These are phyloP conservation scores for Noctua janthe DNA, from an alignment of 2,888 invertebrate genomes.

Conservation along the genomic window DNA sequence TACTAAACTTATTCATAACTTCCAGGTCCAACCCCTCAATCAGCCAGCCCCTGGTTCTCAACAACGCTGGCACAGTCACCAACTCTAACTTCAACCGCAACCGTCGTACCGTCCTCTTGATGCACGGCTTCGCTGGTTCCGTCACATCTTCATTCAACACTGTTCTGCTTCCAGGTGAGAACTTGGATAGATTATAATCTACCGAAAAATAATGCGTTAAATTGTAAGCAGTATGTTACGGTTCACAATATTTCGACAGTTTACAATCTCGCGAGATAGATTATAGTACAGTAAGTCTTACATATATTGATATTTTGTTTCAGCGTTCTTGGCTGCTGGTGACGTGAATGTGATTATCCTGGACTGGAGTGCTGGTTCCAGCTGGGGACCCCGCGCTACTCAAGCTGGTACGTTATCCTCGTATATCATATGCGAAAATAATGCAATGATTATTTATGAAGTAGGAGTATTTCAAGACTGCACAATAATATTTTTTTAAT, in stretches of 20 bases:
- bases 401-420: slow-evolving; percentile 49
- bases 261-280: too few species aligned
- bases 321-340: slow-evolving; percentile 52
- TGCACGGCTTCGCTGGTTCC: slow-evolving; percentile 60
- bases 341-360: slow-evolving; percentile 58
- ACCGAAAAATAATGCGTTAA: too few species aligned
- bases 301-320: neutral
- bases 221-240: too few species aligned
- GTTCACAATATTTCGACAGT: too few species aligned
- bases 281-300: too few species aligned
- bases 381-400: slow-evolving; percentile 62
- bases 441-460: neutral
- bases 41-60: slow-evolving; percentile 49
- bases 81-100: slow-evolving; percentile 43
- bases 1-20: neutral
- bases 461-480: too few species aligned
- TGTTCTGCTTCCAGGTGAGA: slow-evolving; percentile 56
- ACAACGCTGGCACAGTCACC: slow-evolving; percentile 33
- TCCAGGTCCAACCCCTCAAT: slow-evolving; percentile 43
- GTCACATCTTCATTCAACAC: slow-evolving; percentile 53
- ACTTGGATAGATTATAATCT: too few species aligned
- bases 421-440: neutral
- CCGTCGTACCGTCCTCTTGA: slow-evolving; percentile 46
- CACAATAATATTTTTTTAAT: too few species aligned
- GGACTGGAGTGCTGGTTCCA: slow-evolving; percentile 68